Base-by-base conservation (phyloP, 2,888 invertebrate genomes). In the Linyphia triangularis region DNA sequence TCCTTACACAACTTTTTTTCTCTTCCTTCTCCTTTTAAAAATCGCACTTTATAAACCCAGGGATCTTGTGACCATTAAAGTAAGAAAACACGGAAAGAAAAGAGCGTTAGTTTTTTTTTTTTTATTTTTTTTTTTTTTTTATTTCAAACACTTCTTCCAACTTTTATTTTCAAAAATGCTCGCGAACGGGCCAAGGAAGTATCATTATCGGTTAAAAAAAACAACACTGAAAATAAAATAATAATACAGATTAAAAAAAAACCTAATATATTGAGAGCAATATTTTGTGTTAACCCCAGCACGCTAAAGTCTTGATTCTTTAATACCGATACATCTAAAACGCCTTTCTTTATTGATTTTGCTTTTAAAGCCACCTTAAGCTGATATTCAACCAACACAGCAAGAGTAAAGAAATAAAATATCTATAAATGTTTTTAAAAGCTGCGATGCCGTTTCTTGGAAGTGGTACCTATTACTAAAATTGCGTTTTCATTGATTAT, bases 31-130 rank as follows among this genome's bases (percentile, higher is more conserved):
- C 40, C 40, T 70, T 83, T 84, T 77, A 77, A 77, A 84, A 77
- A 84, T 84, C 84, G 67, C 67, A 69, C 67, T 69, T 77, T 73
- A 75, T 84, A 84, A 75, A 59, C 81, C 73, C 82, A 19, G 16
- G 77, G 84, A 84, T 84, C 84, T 59, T 67, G 75, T 57, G 73
- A 69, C 75, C 84, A 84, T 84, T 84, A 84, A 84, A 77, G 67
- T 33, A 84, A 65, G 70, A 59, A 70, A 69, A 70, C 79, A 67
- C 51, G 67, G 61, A 30, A 79, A 30, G 30, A 24, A 63, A 24
- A 37, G 24, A 37, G 9, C 13, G 24, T 40, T 30, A 63, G 28
- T 61, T 59, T 70, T 59, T 37, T 51, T 30, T 59, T 33, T 30
- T 79, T 65, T 37, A 9, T 43, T 1, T 9, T 30, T 30, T 59